Conservation (phyloP, 2,888 invertebrate species). For the Halocaridina rubra region DNA sequence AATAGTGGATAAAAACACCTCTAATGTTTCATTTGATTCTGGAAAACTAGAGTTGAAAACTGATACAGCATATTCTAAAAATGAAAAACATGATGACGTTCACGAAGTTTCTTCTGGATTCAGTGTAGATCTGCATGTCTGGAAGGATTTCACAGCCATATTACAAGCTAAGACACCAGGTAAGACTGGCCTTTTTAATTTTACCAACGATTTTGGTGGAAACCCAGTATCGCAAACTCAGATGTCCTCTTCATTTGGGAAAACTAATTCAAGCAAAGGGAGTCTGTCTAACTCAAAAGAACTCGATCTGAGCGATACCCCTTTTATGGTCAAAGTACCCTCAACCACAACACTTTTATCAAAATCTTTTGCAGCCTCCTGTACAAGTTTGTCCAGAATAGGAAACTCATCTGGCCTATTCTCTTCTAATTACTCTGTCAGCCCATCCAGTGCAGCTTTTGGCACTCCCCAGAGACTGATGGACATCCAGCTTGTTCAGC, state of each 20-base stretch:
- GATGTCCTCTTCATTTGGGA: neutral
- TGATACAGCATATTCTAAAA: neutral
- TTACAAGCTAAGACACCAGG: conserved; percentile 20
- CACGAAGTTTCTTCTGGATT: neutral
- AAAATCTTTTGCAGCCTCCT: neutral
- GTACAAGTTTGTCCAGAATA: neutral
- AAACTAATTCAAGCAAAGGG: neutral
- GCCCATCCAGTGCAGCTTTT: conserved; percentile 1
- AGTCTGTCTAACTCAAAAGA: neutral
- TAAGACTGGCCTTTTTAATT: neutral
- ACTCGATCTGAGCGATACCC: conserved; percentile 32
- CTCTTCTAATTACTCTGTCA: neutral
- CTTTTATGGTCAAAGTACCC: neutral
- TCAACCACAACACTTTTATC: neutral
- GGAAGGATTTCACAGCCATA: conserved; percentile 48
- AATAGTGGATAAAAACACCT: neutral
- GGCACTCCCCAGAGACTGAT: conserved; percentile 29
- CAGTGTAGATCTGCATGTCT: neutral
- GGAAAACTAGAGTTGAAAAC: neutral
- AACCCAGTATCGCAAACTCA: neutral
- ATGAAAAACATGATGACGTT: no score
- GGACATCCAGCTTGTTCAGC: conserved; percentile 32
- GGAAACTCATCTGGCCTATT: neutral
- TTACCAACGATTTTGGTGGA: conserved; percentile 15
- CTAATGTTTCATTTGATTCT: neutral